phyloP scores from a whole-genome alignment of 2,113 vertebrate species.

The Ellobius talpinus region DNA sequence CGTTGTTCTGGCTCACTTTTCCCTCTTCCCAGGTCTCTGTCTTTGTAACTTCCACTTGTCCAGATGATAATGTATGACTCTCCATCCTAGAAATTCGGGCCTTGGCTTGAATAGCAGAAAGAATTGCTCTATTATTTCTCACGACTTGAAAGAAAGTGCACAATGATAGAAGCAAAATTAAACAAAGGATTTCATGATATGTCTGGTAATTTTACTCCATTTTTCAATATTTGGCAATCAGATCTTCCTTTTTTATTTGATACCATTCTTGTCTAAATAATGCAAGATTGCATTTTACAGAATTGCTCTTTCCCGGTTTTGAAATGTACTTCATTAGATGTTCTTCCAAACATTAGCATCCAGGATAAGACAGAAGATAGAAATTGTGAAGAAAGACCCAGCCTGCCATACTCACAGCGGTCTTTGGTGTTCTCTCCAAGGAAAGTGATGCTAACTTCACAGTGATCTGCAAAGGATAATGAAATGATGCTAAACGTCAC shows the following conservation, averaged over 20 bases:
- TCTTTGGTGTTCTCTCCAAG: neutral
- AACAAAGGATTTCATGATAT: neutral
- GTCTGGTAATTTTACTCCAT: neutral
- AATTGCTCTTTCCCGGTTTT: neutral
- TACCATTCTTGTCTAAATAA: neutral
- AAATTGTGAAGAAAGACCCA: neutral
- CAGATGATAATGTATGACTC: accelerated
- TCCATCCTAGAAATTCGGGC: no score
- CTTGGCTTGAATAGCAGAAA: neutral
- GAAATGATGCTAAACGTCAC: neutral
- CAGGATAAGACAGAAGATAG: neutral
- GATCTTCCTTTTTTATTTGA: neutral
- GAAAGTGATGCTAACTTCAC: neutral
- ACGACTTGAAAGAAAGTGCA: neutral
- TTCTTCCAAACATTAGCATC: neutral
- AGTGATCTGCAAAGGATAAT: no score
- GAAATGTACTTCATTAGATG: neutral
- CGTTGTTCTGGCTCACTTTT: neutral
- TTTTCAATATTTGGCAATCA: neutral
- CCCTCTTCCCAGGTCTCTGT: neutral
- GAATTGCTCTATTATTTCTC: neutral
- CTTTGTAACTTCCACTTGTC: neutral
- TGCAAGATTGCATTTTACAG: neutral
- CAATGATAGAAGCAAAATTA: neutral
- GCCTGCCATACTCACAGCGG: neutral